Conservation (phyloP, 1,140 invertebrate genomes). For the Frieseomelitta varia region DNA sequence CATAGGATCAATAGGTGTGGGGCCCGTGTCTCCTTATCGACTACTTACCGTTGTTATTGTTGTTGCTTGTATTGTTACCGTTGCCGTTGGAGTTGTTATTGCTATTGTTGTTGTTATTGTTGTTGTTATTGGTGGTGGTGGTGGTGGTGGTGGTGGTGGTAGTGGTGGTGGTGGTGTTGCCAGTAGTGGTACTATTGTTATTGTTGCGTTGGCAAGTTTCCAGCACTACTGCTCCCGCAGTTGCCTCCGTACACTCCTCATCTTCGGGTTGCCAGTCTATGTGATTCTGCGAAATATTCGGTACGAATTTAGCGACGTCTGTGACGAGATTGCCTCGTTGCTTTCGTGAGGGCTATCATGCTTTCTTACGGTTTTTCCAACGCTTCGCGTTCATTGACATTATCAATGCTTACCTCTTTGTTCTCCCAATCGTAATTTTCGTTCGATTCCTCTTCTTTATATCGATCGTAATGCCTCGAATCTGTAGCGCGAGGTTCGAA, state of each 20-base stretch:
- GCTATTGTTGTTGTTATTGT: conserved; percentile 51
- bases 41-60: conserved; percentile 71
- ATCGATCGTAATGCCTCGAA: conserved; percentile 72
- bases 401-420: conserved; percentile 74
- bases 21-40: conserved; percentile 37
- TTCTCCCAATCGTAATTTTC: conserved; percentile 71
- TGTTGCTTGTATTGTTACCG: conserved; percentile 66
- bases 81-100: conserved; percentile 63
- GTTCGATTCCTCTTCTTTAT: conserved; percentile 77
- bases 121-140: conserved; percentile 58
- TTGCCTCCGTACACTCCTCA: conserved; percentile 80
- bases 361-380: conserved; percentile 33
- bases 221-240: conserved; percentile 78
- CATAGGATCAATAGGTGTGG: conserved; percentile 56
- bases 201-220: conserved; percentile 79
- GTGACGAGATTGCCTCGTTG: conserved; percentile 49
- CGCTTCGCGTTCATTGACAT: neutral
- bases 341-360: conserved; percentile 17
- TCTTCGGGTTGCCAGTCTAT: conserved; percentile 81
- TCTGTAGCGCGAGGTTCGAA: conserved; percentile 73
- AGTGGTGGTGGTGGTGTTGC: conserved; percentile 66
- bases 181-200: conserved; percentile 75
- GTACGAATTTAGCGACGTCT: conserved; percentile 71
- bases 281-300: conserved; percentile 77
- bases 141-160: conserved; percentile 18